Percentiles rank a stretch among this genome's conserved stretches.
phyloP scores from a whole-genome alignment of 2,113 vertebrate genomes.

The Cheilinus undulatus region DNA sequence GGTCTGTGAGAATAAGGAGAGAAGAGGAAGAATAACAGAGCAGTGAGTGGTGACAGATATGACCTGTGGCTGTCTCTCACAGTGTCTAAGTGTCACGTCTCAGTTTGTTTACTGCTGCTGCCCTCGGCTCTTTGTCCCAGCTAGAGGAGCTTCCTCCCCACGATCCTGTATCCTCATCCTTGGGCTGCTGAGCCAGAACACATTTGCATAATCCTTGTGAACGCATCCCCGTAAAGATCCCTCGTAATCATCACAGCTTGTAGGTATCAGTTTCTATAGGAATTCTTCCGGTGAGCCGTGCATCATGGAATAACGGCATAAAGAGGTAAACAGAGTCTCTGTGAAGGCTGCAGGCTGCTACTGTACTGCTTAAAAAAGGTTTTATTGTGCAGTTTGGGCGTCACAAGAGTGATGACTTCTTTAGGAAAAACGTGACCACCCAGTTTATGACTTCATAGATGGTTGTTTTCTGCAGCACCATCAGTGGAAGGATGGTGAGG shows the following conservation, averaged over 20 bases:
- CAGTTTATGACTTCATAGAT: conserved; percentile 9
- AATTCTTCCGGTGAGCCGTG: not conserved
- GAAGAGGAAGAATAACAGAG: not conserved
- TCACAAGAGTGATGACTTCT: not conserved
- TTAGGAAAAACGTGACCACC: not conserved
- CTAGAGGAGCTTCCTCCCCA: conserved; percentile 35
- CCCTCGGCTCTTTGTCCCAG: conserved; percentile 30
- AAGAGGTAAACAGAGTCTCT: conserved; percentile 32
- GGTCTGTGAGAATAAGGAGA: not conserved
- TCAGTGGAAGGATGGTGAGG: conserved; percentile 41
- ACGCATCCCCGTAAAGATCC: conserved; percentile 27
- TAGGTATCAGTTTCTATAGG: conserved; percentile 28
- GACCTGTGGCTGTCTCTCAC: conserved; percentile 39
- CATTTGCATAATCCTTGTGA: conserved; percentile 61
- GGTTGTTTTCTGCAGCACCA: not conserved
- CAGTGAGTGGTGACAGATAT: conserved; percentile 16
- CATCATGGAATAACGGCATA: conserved; percentile 5
- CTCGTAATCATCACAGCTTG: conserved; percentile 3
- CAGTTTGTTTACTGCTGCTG: conserved; percentile 49
- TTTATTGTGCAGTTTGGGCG: not conserved
- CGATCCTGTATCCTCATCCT: conserved; percentile 42
- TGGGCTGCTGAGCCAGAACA: not conserved
- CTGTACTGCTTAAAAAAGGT: not conserved
- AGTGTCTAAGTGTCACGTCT: conserved; percentile 33
- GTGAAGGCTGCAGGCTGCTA: not conserved